phyloP scores from a whole-genome alignment of 2,797 vertebrate genomes.

The Perodicticus potto region DNA sequence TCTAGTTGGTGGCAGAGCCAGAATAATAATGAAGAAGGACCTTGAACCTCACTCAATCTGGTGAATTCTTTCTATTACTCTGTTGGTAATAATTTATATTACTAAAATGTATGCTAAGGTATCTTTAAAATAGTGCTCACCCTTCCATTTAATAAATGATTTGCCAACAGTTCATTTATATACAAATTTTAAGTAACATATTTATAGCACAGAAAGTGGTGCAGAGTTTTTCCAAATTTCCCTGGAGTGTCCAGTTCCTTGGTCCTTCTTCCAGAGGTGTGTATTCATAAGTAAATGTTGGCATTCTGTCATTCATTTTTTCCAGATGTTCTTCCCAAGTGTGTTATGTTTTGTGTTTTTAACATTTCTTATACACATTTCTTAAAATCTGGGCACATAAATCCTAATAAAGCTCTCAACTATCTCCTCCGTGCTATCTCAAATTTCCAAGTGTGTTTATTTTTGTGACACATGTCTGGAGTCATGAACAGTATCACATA shows the following conservation, averaged over 20 bases:
- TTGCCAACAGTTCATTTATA: conserved; percentile 49
- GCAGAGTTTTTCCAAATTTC: conserved; percentile 56
- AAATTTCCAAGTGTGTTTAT: conserved; percentile 66
- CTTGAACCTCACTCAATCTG: conserved; percentile 35
- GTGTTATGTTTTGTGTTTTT: conserved; percentile 70
- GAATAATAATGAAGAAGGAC: conserved; percentile 61
- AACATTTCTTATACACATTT: conserved; percentile 72
- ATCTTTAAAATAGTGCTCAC: conserved; percentile 46
- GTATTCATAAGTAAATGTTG: conserved; percentile 57
- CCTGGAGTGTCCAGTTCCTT: background rate
- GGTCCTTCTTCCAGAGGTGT: conserved; percentile 52
- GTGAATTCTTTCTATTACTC: conserved; percentile 57
- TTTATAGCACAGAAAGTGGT: background rate
- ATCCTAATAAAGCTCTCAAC: conserved; percentile 73
- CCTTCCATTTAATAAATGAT: conserved; percentile 44
- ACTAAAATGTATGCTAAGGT: conserved; percentile 47
- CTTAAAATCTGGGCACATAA: conserved; percentile 59
- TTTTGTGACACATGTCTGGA: conserved; percentile 70
- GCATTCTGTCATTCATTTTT: conserved; percentile 71
- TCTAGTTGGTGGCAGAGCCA: conserved; percentile 55
- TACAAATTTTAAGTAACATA: conserved; percentile 32
- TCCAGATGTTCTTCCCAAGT: conserved; percentile 75
- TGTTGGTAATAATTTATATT: conserved; percentile 58
- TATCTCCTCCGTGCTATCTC: conserved; percentile 69
- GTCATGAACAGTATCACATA: conserved; percentile 69